Evolutionary conservation across 2,113 vertebrate species (phyloP).

Genomic region (Macheiramphus alcinus): DNA sequence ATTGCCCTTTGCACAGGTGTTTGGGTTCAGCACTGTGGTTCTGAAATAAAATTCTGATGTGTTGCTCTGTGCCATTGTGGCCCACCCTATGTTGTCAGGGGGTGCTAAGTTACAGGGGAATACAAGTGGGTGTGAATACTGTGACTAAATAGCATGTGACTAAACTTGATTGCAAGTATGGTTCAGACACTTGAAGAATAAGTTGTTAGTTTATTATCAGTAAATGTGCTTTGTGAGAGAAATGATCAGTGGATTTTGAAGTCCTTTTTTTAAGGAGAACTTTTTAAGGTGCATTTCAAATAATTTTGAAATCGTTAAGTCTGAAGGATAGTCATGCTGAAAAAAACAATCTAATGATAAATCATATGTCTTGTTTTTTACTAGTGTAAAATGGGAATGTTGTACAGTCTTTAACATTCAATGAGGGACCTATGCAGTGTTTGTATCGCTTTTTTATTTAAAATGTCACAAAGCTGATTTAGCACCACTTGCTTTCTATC

Average conservation of each 20-base stretch:
- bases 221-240: neutral
- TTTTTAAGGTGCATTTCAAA: neutral
- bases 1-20: neutral
- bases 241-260: neutral
- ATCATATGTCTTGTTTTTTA: accelerated
- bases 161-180: neutral
- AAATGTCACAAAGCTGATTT: neutral
- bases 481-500: neutral
- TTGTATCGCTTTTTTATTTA: neutral
- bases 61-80: neutral
- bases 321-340: neutral
- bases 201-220: neutral
- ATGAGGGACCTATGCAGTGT: neutral
- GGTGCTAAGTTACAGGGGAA: neutral
- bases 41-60: neutral
- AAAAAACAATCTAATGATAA: neutral
- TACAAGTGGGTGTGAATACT: neutral
- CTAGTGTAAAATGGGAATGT: neutral
- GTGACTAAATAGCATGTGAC: neutral
- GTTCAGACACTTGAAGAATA: neutral
- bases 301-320: neutral
- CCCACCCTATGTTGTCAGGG: neutral
- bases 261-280: neutral
- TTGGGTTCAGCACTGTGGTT: neutral
- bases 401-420: neutral